These are phyloP conservation scores for Lacerta bilineata DNA, from an alignment of 2,797 vertebrate species.

Conservation along the genomic window DNA sequence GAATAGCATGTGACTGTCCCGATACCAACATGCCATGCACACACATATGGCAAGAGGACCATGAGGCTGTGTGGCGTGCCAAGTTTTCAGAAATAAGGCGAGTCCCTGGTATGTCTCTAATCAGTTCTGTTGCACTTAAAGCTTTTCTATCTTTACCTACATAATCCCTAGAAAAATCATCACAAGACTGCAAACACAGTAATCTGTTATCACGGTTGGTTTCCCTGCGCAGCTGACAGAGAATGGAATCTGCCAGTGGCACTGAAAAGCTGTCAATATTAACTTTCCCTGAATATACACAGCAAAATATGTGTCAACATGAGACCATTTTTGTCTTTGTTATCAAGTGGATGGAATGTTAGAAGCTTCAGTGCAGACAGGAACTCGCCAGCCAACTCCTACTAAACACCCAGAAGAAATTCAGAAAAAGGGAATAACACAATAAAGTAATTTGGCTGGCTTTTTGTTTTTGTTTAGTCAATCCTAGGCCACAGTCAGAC, in stretches of 20 bases:
- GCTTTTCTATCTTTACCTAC: neutral
- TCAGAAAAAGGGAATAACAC: too few relatives aligned
- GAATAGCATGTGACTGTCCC: too few relatives aligned
- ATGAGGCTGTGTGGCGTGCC: neutral
- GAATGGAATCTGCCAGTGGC: conserved; percentile 1
- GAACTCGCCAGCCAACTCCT: neutral
- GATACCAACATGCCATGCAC: too few relatives aligned
- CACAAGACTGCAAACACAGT: neutral
- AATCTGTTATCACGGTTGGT: neutral
- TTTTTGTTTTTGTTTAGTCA: too few relatives aligned
- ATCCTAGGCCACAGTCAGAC: neutral
- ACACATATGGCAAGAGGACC: neutral
- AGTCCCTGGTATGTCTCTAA: conserved; percentile 17
- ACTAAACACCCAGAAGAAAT: too few relatives aligned
- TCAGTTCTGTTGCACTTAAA: neutral
- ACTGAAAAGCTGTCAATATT: conserved; percentile 36
- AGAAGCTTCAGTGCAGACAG: neutral
- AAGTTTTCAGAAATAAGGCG: neutral
- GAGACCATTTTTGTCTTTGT: neutral
- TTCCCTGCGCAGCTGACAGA: conserved; percentile 16
- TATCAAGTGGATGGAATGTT: conserved; percentile 12
- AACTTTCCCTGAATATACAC: conserved; percentile 34
- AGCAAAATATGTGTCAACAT: conserved; percentile 28
- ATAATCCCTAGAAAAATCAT: conserved; percentile 27
- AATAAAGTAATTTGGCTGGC: too few relatives aligned